A percentile compares a stretch with the other conserved stretches of the same genome.
Evolutionary conservation across 2,797 vertebrate genomes (phyloP).

Genomic region (Paramormyrops hopkinsi): DNA sequence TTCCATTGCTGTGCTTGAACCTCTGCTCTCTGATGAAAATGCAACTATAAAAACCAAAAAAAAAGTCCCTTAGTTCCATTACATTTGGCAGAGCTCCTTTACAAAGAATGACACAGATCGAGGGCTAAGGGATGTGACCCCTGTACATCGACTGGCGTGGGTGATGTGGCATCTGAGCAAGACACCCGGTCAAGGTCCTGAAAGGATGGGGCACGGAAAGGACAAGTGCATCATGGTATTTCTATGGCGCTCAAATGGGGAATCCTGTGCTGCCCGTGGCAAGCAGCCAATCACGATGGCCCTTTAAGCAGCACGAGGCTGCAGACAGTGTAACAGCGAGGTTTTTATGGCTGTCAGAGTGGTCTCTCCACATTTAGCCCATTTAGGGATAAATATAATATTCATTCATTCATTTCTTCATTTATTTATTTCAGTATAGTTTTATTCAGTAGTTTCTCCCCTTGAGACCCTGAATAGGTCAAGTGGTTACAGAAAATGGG

Average conservation of each 20-base stretch:
- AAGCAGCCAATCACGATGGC: not conserved
- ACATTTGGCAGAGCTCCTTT: not conserved
- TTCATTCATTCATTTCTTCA: no score
- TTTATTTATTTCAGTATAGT: not conserved
- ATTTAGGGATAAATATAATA: not conserved
- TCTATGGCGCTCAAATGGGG: not conserved
- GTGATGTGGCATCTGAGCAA: not conserved
- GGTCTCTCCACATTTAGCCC: not conserved
- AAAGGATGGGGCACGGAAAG: not conserved
- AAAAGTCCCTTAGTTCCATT: not conserved
- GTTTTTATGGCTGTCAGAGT: not conserved
- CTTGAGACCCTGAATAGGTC: not conserved
- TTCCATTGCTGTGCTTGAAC: not conserved
- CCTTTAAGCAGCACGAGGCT: not conserved
- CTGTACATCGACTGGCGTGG: no score
- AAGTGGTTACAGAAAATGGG: not conserved
- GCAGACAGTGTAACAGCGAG: not conserved
- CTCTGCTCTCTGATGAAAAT: not conserved
- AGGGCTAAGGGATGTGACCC: not conserved
- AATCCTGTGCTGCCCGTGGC: not conserved
- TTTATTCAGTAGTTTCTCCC: not conserved
- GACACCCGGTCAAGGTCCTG: not conserved
- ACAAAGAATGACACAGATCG: not conserved
- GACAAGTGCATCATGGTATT: not conserved
- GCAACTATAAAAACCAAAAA: not conserved